Conservation (phyloP, 2,888 invertebrate genomes). For the Panzeria rudis region DNA sequence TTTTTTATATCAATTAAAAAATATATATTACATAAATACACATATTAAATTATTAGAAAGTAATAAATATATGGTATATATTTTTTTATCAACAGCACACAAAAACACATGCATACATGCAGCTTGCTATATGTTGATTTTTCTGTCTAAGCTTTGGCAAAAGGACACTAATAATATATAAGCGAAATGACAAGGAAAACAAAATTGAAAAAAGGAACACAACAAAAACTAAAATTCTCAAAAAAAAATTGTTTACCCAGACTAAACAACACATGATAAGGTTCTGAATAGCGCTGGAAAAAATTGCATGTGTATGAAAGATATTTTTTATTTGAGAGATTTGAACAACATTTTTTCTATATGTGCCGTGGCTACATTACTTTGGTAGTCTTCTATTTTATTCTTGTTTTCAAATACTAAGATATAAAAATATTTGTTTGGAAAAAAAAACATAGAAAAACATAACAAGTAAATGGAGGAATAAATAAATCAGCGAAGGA, state of each 20-base stretch:
- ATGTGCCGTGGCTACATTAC: slow-evolving; percentile 13
- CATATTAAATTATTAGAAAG: slow-evolving; percentile 32
- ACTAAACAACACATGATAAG: slow-evolving; percentile 69
- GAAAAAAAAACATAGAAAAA: slow-evolving; percentile 39
- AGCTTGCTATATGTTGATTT: not conserved
- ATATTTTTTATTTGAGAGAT: slow-evolving; percentile 49
- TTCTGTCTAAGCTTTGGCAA: slow-evolving; percentile 43
- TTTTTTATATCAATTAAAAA: slow-evolving; percentile 47
- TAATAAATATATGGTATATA: slow-evolving; percentile 2
- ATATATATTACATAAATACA: not conserved
- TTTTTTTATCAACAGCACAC: not conserved
- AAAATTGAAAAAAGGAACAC: slow-evolving; percentile 31
- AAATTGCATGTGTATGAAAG: slow-evolving; percentile 26
- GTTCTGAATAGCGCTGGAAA: slow-evolving; percentile 48
- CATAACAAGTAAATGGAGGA: slow-evolving; percentile 36
- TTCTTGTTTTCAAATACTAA: slow-evolving; percentile 42
- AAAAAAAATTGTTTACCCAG: slow-evolving; percentile 64
- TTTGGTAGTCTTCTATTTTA: slow-evolving; percentile 22
- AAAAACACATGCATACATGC: not conserved
- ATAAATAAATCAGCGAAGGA: slow-evolving; percentile 77
- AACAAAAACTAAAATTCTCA: slow-evolving; percentile 51
- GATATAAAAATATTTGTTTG: slow-evolving; percentile 67
- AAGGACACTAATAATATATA: slow-evolving; percentile 51
- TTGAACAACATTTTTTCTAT: slow-evolving; percentile 48
- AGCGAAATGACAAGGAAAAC: slow-evolving; percentile 48